Percentiles rank a stretch among this genome's conserved stretches.
Evolutionary conservation across 1,140 invertebrate species (phyloP).

Genomic region (Zaprionus ornatus): DNA sequence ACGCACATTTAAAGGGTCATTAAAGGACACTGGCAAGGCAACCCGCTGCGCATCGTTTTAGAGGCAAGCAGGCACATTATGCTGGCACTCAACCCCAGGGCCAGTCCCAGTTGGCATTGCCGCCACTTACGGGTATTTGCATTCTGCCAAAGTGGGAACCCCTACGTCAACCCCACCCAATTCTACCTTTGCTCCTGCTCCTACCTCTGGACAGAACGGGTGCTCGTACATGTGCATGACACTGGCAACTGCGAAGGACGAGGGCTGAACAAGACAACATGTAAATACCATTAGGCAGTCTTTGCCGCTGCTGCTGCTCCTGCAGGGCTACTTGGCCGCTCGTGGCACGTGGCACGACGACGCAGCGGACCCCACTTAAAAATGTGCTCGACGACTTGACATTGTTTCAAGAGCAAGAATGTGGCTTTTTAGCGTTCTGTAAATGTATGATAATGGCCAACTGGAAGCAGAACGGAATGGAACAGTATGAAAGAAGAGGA

Average conservation of each 20-base stretch:
- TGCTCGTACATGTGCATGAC: slow-evolving; percentile 54
- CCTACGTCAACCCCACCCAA: slow-evolving; percentile 7
- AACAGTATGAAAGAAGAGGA: neutral
- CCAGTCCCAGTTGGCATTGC: slow-evolving; percentile 25
- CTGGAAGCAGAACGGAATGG: slow-evolving; percentile 22
- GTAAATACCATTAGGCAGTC: slow-evolving; percentile 69
- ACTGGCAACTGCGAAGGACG: slow-evolving; percentile 48
- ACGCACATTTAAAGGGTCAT: slow-evolving; percentile 79
- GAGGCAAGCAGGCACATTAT: slow-evolving; percentile 35
- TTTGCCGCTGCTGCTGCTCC: slow-evolving; percentile 13
- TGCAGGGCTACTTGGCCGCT: slow-evolving; percentile 35
- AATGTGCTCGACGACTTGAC: slow-evolving; percentile 72
- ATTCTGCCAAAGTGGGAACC: slow-evolving; percentile 56
- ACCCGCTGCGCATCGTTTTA: slow-evolving; percentile 18
- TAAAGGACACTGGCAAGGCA: slow-evolving; percentile 55
- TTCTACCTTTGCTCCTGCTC: slow-evolving; percentile 2
- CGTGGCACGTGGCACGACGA: neutral
- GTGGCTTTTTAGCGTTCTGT: slow-evolving; percentile 65
- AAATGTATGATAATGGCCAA: slow-evolving; percentile 49
- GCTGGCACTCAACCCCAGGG: slow-evolving; percentile 36
- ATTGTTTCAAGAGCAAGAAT: slow-evolving; percentile 75
- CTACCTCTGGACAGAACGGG: neutral
- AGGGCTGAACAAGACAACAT: slow-evolving; percentile 54
- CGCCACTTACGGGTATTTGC: slow-evolving; percentile 65
- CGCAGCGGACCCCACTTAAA: slow-evolving; percentile 54